These are phyloP conservation scores for Chalcis sispes DNA, from an alignment of 2,888 invertebrate genomes.

Conservation along the genomic window DNA sequence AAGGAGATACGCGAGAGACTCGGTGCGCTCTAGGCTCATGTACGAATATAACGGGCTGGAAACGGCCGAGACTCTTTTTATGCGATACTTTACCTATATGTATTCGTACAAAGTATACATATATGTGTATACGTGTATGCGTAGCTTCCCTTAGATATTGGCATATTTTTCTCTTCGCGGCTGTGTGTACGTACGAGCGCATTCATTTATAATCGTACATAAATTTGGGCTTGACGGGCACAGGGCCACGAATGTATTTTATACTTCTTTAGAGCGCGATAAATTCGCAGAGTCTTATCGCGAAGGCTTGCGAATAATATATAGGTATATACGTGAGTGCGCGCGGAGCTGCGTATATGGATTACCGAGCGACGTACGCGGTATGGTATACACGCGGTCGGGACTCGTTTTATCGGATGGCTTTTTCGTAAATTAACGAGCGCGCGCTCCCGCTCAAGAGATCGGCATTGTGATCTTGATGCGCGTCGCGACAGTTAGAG, in stretches of 20 bases:
- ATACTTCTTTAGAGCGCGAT: conserved; percentile 47
- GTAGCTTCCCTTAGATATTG: background rate
- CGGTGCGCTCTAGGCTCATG: background rate
- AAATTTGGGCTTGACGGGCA: conserved; percentile 32
- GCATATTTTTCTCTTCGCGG: too few relatives aligned
- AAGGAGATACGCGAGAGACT: conserved; percentile 64
- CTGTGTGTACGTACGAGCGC: conserved; percentile 12
- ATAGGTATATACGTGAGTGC: too few relatives aligned
- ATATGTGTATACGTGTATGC: background rate
- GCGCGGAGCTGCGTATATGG: too few relatives aligned
- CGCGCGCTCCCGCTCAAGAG: background rate
- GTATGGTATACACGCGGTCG: background rate
- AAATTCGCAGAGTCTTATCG: conserved; percentile 46
- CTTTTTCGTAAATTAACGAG: conserved; percentile 43
- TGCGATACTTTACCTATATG: background rate
- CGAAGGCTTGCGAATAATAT: too few relatives aligned
- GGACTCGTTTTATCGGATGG: conserved; percentile 20
- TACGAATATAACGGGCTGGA: conserved; percentile 63
- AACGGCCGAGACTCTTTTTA: conserved; percentile 67
- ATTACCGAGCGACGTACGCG: too few relatives aligned
- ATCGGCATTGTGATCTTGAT: background rate
- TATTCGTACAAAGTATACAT: background rate
- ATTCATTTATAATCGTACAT: conserved; percentile 35
- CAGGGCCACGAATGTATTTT: conserved; percentile 34
- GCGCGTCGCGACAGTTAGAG: background rate